These are phyloP conservation scores for Tychaedon coryphoeus DNA, from an alignment of 2,113 vertebrate species.

Conservation along the genomic window DNA sequence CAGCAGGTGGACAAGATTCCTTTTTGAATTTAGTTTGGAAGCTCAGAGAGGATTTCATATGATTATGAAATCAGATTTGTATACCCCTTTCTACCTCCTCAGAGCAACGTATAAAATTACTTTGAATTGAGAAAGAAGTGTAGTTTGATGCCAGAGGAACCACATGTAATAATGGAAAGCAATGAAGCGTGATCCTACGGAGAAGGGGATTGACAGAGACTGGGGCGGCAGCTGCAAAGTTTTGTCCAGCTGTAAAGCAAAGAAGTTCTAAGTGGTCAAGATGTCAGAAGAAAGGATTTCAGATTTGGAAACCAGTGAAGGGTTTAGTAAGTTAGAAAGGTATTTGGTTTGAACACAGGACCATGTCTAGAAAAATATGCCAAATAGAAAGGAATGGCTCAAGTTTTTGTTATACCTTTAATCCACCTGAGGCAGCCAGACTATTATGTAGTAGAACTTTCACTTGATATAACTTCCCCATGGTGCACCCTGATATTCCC, in stretches of 20 bases:
- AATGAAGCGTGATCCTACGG: rapidly evolving
- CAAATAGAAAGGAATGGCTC: background rate
- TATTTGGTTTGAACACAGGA: background rate
- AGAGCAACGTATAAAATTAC: background rate
- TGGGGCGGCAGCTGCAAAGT: background rate
- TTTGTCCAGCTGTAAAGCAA: background rate
- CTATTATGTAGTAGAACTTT: background rate
- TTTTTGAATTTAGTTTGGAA: background rate
- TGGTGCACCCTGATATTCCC: background rate
- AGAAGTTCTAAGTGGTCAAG: background rate
- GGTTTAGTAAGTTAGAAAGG: background rate
- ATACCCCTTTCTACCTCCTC: background rate
- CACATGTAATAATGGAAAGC: background rate
- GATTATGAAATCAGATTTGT: background rate
- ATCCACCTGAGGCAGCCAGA: background rate
- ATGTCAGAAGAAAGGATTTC: background rate
- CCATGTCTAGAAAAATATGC: background rate
- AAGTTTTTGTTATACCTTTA: background rate
- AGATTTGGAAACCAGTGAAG: background rate
- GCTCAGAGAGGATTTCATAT: background rate
- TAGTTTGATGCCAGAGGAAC: background rate
- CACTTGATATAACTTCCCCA: background rate
- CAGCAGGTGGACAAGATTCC: background rate
- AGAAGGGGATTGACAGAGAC: background rate
- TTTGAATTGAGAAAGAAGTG: background rate